These are phyloP conservation scores for Daubentonia madagascariensis DNA, from an alignment of 2,113 vertebrate species.

Conservation along the genomic window DNA sequence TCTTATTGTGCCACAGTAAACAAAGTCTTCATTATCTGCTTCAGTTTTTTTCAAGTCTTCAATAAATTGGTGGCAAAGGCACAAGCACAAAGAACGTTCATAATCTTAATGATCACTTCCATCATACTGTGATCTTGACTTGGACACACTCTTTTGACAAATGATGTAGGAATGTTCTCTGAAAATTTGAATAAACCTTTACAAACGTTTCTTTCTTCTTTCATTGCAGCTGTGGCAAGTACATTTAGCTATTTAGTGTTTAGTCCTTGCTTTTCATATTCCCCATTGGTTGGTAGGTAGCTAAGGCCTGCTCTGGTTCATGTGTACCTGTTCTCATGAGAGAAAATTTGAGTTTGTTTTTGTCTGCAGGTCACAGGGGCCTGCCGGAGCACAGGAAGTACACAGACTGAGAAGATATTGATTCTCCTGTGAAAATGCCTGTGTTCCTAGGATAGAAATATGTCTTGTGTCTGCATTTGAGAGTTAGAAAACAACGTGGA, in stretches of 20 bases:
- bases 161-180: background rate
- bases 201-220: background rate
- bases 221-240: background rate
- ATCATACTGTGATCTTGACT: background rate
- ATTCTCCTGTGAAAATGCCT: background rate
- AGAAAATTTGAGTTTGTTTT: conserved; percentile 43
- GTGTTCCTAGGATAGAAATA: background rate
- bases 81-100: background rate
- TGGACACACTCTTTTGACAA: background rate
- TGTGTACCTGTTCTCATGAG: background rate
- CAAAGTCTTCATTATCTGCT: background rate
- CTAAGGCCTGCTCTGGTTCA: background rate
- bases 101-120: background rate
- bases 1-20: background rate
- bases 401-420: background rate
- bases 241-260: background rate
- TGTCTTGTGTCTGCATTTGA: background rate
- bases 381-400: background rate
- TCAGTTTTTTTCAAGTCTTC: background rate
- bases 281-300: background rate
- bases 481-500: background rate
- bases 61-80: background rate
- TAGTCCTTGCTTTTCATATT: background rate
- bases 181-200: background rate
- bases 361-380: background rate